A percentile compares a stretch with the other conserved stretches of the same genome.
These are phyloP conservation scores for Melanocharis versteri DNA, from an alignment of 2,113 vertebrate species.

Conservation along the genomic window DNA sequence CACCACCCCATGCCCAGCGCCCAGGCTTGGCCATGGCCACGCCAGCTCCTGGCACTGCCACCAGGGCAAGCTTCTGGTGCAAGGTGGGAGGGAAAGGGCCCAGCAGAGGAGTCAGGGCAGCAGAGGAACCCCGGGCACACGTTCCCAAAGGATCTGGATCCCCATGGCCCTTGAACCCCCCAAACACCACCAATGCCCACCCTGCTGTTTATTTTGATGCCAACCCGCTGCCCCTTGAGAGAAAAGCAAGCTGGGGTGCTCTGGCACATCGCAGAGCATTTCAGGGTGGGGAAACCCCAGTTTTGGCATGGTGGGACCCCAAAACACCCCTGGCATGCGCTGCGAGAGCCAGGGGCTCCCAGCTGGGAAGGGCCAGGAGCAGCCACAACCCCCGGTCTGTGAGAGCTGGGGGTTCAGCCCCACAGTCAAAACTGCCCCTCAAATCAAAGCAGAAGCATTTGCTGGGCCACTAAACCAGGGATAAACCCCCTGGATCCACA, in stretches of 20 bases:
- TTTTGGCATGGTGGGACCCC: not conserved
- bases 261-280: not conserved
- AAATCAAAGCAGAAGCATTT: not conserved
- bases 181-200: not conserved
- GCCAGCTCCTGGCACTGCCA: not conserved
- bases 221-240: accelerated
- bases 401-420: not conserved
- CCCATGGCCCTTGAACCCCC: not conserved
- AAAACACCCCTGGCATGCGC: not conserved
- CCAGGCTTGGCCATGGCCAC: not conserved
- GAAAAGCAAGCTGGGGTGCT: not conserved
- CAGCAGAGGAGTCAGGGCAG: not conserved
- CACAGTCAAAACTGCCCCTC: not conserved
- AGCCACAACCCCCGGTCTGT: too few relatives aligned
- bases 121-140: not conserved
- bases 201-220: not conserved
- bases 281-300: not conserved
- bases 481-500: accelerated
- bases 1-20: not conserved
- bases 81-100: not conserved
- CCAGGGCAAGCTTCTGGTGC: not conserved
- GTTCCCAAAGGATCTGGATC: not conserved
- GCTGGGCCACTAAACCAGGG: not conserved
- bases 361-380: not conserved
- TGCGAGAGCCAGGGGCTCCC: not conserved